phyloP scores from a whole-genome alignment of 1,140 invertebrate genomes.

The Diorhabda carinulata region DNA sequence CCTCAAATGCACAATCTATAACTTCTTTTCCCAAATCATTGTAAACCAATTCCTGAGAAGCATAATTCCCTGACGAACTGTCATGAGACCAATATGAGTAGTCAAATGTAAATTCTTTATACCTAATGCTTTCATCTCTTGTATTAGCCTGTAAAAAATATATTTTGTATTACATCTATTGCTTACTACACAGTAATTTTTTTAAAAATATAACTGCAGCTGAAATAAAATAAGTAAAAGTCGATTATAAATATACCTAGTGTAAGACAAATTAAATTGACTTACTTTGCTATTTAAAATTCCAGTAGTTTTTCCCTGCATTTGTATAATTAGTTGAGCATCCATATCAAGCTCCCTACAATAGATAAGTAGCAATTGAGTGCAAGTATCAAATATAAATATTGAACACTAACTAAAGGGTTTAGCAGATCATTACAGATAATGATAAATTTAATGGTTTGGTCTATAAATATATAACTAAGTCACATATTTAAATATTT shows the following conservation, averaged over 20 bases:
- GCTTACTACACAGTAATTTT: no score
- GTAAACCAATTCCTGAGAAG: constrained; percentile 82
- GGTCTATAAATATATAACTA: no score
- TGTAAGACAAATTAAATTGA: no score
- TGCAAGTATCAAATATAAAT: no score
- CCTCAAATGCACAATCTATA: constrained; percentile 90
- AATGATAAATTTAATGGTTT: no score
- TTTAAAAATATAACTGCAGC: no score
- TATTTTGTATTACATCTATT: no score
- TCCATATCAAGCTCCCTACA: constrained; percentile 79
- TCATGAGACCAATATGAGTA: constrained; percentile 89
- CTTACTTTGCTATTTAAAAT: constrained; percentile 75
- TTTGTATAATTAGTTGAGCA: constrained; percentile 78
- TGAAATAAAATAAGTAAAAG: no score
- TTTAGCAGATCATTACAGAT: no score
- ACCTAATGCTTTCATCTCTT: constrained; percentile 49
- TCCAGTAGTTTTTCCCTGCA: constrained; percentile 82
- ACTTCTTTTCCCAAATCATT: constrained; percentile 84
- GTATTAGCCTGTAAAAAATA: constrained; percentile 39
- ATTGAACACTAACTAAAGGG: no score
- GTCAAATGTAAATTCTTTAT: constrained; percentile 91
- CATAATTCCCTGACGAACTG: constrained; percentile 65
- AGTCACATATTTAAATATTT: no score
- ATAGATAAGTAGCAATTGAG: constrained; percentile 33
- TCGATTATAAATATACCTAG: no score